phyloP scores from a whole-genome alignment of 2,797 vertebrate species.

The Spinus olivaceus region DNA sequence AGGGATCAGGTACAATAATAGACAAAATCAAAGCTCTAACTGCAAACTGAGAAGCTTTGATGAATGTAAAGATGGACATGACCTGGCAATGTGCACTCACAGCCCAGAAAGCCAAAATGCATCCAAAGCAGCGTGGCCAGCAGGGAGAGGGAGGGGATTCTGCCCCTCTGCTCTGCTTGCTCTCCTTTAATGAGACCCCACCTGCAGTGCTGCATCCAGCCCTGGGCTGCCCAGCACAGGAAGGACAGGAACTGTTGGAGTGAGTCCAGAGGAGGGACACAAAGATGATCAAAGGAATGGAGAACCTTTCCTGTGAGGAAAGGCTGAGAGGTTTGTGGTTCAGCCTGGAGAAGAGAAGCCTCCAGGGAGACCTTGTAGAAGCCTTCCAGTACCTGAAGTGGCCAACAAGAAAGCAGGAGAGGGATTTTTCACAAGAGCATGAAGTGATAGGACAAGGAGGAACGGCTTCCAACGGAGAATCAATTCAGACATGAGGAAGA shows the following conservation, averaged over 20 bases:
- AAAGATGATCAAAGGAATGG: not conserved
- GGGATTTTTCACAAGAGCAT: not conserved
- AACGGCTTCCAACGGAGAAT: not conserved
- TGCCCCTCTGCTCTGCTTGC: not conserved
- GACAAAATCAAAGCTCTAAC: not conserved
- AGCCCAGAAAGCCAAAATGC: not conserved
- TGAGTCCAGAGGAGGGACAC: rapidly evolving
- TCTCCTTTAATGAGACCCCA: not conserved
- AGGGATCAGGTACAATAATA: not conserved
- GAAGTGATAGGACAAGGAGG: not conserved
- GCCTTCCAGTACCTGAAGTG: not conserved
- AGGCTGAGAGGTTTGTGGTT: not conserved
- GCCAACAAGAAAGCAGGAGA: not conserved
- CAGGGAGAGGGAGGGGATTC: rapidly evolving
- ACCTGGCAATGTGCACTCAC: rapidly evolving
- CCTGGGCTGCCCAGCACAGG: rapidly evolving
- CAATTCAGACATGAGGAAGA: not conserved
- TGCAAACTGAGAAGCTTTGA: not conserved
- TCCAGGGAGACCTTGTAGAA: not conserved
- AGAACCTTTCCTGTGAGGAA: not conserved
- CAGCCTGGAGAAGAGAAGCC: not conserved
- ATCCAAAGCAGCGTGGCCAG: rapidly evolving
- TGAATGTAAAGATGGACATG: not conserved
- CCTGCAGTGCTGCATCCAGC: rapidly evolving
- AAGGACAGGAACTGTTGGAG: rapidly evolving